Evolutionary conservation across 2,888 invertebrate genomes (phyloP).

Genomic region (Ophion costatus): DNA sequence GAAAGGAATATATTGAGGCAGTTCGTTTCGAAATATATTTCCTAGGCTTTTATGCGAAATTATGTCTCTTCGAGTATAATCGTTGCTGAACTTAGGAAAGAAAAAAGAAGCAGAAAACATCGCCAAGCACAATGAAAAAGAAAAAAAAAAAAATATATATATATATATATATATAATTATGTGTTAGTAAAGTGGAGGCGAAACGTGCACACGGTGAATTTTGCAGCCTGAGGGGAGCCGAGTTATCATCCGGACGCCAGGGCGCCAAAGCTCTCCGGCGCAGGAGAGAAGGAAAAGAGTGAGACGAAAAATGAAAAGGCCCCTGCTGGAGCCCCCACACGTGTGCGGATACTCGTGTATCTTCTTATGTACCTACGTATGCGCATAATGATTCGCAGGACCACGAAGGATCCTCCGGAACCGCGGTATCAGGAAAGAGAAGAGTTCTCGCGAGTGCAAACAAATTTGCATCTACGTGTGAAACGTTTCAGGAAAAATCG

Average conservation of each 20-base stretch:
- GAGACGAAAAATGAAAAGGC: slow-evolving; percentile 30
- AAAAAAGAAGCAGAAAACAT: slow-evolving; percentile 25
- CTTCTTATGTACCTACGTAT: not conserved
- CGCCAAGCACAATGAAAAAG: slow-evolving; percentile 5
- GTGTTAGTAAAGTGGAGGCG: slow-evolving; percentile 27
- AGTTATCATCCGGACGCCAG: slow-evolving; percentile 44
- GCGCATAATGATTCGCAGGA: slow-evolving; percentile 46
- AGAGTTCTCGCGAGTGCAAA: slow-evolving; percentile 39
- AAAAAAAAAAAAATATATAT: slow-evolving; percentile 11
- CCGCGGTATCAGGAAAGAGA: slow-evolving; percentile 39
- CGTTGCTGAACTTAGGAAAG: slow-evolving; percentile 41
- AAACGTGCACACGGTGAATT: slow-evolving; percentile 44
- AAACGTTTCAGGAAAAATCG: not conserved
- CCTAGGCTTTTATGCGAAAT: slow-evolving; percentile 46
- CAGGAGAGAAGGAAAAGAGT: not conserved
- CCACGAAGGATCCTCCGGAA: slow-evolving; percentile 43
- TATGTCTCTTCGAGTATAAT: slow-evolving; percentile 54
- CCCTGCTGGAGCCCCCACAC: slow-evolving; percentile 11
- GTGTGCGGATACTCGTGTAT: slow-evolving; percentile 4
- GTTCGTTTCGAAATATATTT: slow-evolving; percentile 33
- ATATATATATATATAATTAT: slow-evolving; percentile 26
- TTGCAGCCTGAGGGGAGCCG: slow-evolving; percentile 42
- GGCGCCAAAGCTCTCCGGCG: slow-evolving; percentile 46
- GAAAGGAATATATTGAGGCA: no score
- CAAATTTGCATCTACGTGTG: slow-evolving; percentile 36